Conservation (phyloP, 2,888 invertebrate species). For the Mechanitis messenoides region DNA sequence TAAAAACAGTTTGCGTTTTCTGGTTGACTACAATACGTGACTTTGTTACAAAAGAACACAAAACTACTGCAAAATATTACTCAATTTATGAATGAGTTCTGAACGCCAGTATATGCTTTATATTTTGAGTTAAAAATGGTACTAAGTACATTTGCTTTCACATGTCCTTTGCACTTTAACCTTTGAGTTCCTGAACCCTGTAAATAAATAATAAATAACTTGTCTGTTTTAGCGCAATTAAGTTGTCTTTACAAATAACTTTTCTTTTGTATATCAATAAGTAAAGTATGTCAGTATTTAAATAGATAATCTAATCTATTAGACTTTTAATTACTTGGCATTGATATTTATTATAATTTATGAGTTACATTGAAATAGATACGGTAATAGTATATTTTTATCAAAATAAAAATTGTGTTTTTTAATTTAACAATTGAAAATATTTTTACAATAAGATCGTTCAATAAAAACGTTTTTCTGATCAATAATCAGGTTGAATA, state of each 20-base stretch:
- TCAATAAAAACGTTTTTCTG: too few species aligned
- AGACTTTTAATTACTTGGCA: conserved; percentile 42
- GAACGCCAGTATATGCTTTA: too few species aligned
- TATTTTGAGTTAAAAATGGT: too few species aligned
- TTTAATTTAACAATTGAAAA: too few species aligned
- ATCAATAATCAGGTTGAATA: too few species aligned
- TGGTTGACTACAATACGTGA: neutral
- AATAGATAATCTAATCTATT: conserved; percentile 40
- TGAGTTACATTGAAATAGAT: neutral
- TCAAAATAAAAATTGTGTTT: too few species aligned
- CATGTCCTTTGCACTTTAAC: neutral
- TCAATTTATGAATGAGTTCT: neutral
- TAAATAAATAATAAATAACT: too few species aligned
- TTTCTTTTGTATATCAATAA: conserved; percentile 15
- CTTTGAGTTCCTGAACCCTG: neutral
- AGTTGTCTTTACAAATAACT: neutral
- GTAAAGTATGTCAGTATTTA: conserved; percentile 31
- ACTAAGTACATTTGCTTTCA: too few species aligned
- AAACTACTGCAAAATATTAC: neutral
- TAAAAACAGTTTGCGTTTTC: neutral
- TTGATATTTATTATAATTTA: neutral
- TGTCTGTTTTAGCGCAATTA: too few species aligned
- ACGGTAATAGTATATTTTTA: neutral
- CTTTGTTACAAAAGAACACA: neutral
- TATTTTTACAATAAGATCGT: too few species aligned